phyloP scores from a whole-genome alignment of 1,140 invertebrate genomes.

The Anadara kagoshimensis region DNA sequence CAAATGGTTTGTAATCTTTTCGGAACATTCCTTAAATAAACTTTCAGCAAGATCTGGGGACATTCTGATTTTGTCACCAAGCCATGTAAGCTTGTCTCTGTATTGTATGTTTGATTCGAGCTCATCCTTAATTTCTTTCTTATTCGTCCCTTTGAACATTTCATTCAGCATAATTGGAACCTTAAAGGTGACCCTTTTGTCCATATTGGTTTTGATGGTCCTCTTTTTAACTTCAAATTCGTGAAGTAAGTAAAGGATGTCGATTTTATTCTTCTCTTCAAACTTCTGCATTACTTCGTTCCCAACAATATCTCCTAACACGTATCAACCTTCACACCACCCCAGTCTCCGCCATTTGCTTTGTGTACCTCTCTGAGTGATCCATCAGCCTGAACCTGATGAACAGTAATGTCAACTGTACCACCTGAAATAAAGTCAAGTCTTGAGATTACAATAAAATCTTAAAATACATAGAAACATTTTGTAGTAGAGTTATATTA shows the following conservation, averaged over 20 bases:
- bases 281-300: conserved; percentile 11
- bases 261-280: conserved; percentile 12
- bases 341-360: conserved; percentile 37
- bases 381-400: conserved; percentile 10
- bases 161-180: conserved; percentile 6
- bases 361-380: conserved; percentile 31
- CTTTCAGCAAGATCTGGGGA: neutral
- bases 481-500: too few relatives aligned
- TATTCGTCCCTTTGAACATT: neutral
- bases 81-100: neutral
- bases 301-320: conserved; percentile 29
- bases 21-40: conserved; percentile 29
- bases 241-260: conserved; percentile 26
- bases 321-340: conserved; percentile 37
- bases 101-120: conserved; percentile 1
- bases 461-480: too few relatives aligned
- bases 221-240: conserved; percentile 42
- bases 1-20: conserved; percentile 19
- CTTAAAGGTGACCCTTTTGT: conserved; percentile 5
- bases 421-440: conserved; percentile 39
- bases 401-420: conserved; percentile 41
- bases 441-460: too few relatives aligned
- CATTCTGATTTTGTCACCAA: conserved; percentile 22
- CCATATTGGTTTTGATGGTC: conserved; percentile 10
- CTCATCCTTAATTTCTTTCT: conserved; percentile 5